Base-by-base conservation (phyloP, 2,888 invertebrate genomes). In the Tetanocera ferruginea region DNA sequence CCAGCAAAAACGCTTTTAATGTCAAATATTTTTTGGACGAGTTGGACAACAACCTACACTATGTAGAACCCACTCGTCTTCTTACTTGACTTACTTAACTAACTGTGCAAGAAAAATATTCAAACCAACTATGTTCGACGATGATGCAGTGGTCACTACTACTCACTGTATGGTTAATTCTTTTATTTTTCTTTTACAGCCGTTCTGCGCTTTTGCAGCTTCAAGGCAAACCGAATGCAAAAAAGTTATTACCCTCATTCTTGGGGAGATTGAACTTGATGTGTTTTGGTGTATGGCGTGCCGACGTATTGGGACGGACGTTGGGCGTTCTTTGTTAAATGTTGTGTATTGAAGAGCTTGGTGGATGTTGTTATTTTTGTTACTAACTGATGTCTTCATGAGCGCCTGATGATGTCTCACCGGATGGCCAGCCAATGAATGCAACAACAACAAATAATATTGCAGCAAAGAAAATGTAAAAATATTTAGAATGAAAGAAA, bases 201-300 rank as follows among this genome's bases (percentile, higher is more conserved):
- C 3, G 57, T 60, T 25, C 62, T 52, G 49, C 55, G 66, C n/a
- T 62, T 60, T 11, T 3, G 49, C n/a, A 55, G 14, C 64, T 28
- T 57, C 72, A 79, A 74, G 74, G 75, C 78, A 51, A 78, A 57
- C 70, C 31, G 66, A 76, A 55, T 70, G 43, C 43, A 43, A 64
- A 77, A 79, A 76, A 66, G 79, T 79, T 79, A 77, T 79, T 78
- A 80, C 67, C 78, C 80, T 74, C 75, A 78, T 78, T 80, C 76
- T n/a, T 69, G 77, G 69, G 79, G 75, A 78, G 79, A 80, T 77
- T 80, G 79, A 79, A 79, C 80, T 79, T 78, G 73, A 66, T 76
- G 62, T 71, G 49, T 51, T 76, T 28, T 55, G 62, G 67, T 62
- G 71, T 76, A 49, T 62, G 70, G 62, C 51, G 51, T 31, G 9